These are phyloP conservation scores for Microcebus jonahi DNA, from an alignment of 2,113 vertebrate genomes.

Conservation along the genomic window DNA sequence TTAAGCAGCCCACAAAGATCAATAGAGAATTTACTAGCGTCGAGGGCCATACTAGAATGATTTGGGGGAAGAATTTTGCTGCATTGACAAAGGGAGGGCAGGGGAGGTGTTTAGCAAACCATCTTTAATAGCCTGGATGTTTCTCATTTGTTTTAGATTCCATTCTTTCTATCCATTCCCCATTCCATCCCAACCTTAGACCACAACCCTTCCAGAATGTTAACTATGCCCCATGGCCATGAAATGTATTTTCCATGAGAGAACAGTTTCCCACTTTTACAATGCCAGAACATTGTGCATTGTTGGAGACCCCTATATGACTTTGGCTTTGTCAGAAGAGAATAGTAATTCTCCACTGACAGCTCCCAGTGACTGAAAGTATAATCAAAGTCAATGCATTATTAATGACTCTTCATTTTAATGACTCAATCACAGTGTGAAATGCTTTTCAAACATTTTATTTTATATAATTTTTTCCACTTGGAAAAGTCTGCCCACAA, in stretches of 20 bases:
- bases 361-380: constrained; percentile 66
- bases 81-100: background rate
- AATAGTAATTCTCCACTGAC: constrained; percentile 76
- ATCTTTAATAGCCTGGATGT: constrained; percentile 36
- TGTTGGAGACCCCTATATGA: constrained; percentile 61
- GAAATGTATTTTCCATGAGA: constrained; percentile 61
- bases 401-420: constrained; percentile 75
- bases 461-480: constrained; percentile 63
- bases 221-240: constrained; percentile 34
- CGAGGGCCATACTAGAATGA: background rate
- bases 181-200: constrained; percentile 20
- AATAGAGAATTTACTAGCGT: constrained; percentile 71
- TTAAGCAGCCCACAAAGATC: constrained; percentile 71
- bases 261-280: constrained; percentile 59
- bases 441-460: constrained; percentile 69
- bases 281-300: constrained; percentile 52
- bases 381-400: constrained; percentile 75
- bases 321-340: constrained; percentile 71
- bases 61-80: constrained; percentile 44
- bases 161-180: background rate
- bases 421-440: constrained; percentile 67
- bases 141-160: constrained; percentile 64
- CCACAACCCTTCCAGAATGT: constrained; percentile 51
- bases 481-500: constrained; percentile 59
- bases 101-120: background rate